Percentiles rank a stretch among this genome's conserved stretches.
phyloP scores from a whole-genome alignment of 2,797 vertebrate genomes.

The Anomalospiza imberbis region DNA sequence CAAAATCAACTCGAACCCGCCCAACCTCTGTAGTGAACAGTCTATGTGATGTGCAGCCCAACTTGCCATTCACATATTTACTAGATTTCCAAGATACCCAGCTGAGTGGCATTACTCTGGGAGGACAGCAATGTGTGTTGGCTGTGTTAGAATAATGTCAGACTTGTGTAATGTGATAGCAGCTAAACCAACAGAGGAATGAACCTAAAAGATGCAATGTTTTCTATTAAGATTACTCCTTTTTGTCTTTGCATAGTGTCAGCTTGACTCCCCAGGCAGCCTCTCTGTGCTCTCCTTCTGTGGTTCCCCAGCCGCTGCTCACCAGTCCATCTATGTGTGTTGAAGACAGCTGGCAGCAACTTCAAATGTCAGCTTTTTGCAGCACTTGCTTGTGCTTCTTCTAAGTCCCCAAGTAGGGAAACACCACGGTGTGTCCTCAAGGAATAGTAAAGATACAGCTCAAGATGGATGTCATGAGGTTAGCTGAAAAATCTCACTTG shows the following conservation, averaged over 20 bases:
- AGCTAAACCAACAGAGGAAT: background rate
- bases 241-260: background rate
- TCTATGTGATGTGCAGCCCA: background rate
- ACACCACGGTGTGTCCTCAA: background rate
- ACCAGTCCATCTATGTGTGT: background rate
- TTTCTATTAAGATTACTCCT: background rate
- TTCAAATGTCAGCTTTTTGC: background rate
- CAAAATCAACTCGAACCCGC: background rate
- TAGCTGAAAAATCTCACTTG: background rate
- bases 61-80: background rate
- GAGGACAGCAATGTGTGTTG: background rate
- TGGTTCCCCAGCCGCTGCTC: background rate
- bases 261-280: background rate
- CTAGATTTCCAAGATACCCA: background rate
- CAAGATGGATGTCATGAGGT: background rate
- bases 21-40: background rate
- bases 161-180: background rate
- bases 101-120: background rate
- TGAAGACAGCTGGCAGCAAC: background rate
- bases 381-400: background rate
- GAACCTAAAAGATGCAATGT: background rate
- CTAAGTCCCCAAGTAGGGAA: background rate
- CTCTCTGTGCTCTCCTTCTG: background rate
- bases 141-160: background rate
- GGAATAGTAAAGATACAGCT: background rate